Base-by-base conservation (phyloP, 2,888 invertebrate genomes). In the Ligdia adustata region DNA sequence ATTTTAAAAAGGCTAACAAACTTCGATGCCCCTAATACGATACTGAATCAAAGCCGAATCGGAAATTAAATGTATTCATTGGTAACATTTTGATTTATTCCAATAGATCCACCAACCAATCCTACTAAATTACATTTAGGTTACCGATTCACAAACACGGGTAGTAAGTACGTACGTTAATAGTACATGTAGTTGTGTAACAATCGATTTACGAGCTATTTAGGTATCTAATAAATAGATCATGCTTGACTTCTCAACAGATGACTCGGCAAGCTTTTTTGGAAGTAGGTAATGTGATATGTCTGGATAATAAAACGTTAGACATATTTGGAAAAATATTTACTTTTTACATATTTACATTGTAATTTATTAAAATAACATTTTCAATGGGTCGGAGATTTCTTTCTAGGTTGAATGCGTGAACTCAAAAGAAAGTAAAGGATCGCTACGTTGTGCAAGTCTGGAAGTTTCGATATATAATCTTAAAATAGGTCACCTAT, bases 261-360 rank as follows among this genome's bases (percentile, higher is more conserved):
- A 22, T 7, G 4, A 22, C 3, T 4, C n/a, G n/a, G n/a, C n/a
- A n/a, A 4, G 5, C 16, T 16, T 5, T 16, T 4, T 16, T 16
- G 13, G n/a, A 20, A 6, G 12, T n/a, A 9, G 6, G 5, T 24
- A n/a, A 1, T 6, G 6, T 7, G 14, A 11, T 16, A 16, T 3
- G 16, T 16, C 3, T 16, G 11, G 6, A 24, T 7, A 37, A 31
- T 16, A 42, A 72, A 64, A 60, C 55, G 50, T 55, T 42, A 34
- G 40, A 37, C 11, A 33, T 65, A 60, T 75, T 72, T 76, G 73
- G 60, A 83, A 86, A 87, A 83, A 86, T 86, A 86, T 87, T 85
- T 82, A 83, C 66, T 80, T 78, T 77, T 79, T 81, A 84, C 82
- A 82, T 85, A 82, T 84, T 79, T 83, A 85, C 84, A 84, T 31